These are phyloP conservation scores for Salvelinus alpinus DNA, from an alignment of 2,113 vertebrate species.

Conservation along the genomic window DNA sequence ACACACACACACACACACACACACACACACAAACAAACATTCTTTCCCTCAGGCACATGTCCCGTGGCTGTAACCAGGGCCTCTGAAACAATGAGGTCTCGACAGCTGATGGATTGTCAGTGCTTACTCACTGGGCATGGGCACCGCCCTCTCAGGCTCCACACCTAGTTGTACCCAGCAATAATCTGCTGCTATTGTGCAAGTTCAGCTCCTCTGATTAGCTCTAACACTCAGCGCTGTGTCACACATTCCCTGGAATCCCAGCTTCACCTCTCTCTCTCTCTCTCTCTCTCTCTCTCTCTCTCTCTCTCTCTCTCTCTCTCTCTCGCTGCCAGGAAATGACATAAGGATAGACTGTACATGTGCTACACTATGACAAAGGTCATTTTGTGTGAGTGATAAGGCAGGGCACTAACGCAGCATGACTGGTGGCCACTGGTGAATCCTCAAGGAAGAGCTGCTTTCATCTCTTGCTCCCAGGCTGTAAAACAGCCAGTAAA, in stretches of 20 bases:
- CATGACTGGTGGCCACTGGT: too few relatives aligned
- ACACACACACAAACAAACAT: constrained; percentile 10
- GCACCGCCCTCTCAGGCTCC: constrained; percentile 25
- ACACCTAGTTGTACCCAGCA: constrained; percentile 51
- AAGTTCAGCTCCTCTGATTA: constrained; percentile 13
- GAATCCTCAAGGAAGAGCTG: too few relatives aligned
- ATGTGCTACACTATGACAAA: constrained; percentile 31
- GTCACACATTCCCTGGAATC: constrained; percentile 34
- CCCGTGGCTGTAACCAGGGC: constrained; percentile 49
- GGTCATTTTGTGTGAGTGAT: constrained; percentile 14
- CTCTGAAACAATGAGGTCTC: constrained; percentile 57
- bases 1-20: constrained; percentile 15
- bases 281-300: constrained; percentile 6
- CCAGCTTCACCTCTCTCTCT: constrained; percentile 21
- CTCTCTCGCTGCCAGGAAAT: constrained; percentile 28
- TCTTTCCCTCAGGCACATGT: constrained; percentile 42
- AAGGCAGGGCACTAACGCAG: too few relatives aligned
- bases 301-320: not conserved
- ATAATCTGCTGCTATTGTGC: constrained; percentile 27
- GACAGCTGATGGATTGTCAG: constrained; percentile 65
- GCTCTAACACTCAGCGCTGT: constrained; percentile 15
- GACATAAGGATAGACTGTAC: constrained; percentile 38
- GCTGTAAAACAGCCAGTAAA: not conserved
- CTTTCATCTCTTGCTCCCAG: not conserved
- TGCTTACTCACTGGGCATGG: constrained; percentile 50